Evolutionary conservation across 2,888 invertebrate genomes (phyloP).

Genomic region (Crioceris asparagi): DNA sequence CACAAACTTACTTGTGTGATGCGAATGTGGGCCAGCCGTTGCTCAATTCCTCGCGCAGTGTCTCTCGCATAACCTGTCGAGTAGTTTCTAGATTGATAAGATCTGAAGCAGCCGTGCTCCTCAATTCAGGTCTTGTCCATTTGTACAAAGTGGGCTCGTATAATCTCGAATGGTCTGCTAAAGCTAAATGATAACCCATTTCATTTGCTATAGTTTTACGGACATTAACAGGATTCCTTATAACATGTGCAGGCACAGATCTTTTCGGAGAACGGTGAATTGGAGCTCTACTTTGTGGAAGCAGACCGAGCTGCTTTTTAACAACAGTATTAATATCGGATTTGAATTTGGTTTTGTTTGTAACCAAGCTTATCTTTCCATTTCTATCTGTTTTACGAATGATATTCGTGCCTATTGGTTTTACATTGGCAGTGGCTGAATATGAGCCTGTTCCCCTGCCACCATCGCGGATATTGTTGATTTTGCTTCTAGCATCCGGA

Average conservation of each 20-base stretch:
- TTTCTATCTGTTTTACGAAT: slow-evolving; percentile 42
- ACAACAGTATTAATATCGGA: slow-evolving; percentile 33
- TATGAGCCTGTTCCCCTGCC: slow-evolving; percentile 18
- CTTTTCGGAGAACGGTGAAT: background rate
- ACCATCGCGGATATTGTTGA: slow-evolving; percentile 51
- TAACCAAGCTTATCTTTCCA: slow-evolving; percentile 43
- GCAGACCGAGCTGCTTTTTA: slow-evolving; percentile 34
- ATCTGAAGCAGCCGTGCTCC: slow-evolving; percentile 23
- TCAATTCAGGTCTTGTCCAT: slow-evolving; percentile 26
- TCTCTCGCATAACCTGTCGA: slow-evolving; percentile 22
- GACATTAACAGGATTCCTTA: slow-evolving; percentile 12
- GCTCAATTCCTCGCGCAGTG: slow-evolving; percentile 21
- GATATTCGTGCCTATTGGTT: slow-evolving; percentile 38
- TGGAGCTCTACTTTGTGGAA: slow-evolving; percentile 15
- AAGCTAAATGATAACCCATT: slow-evolving; percentile 18
- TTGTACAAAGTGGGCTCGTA: slow-evolving; percentile 24
- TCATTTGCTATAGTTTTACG: slow-evolving; percentile 31
- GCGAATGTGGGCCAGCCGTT: slow-evolving; percentile 24
- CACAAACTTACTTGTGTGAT: slow-evolving; percentile 20
- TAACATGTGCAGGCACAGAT: too few species aligned
- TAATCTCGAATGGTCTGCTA: slow-evolving; percentile 13
- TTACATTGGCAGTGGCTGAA: slow-evolving; percentile 33
- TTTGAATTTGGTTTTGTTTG: slow-evolving; percentile 36
- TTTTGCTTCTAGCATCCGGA: slow-evolving; percentile 62
- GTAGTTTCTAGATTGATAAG: slow-evolving; percentile 26